Evolutionary conservation across 2,797 vertebrate genomes (phyloP).

Genomic region (Clarias laeviceps): DNA sequence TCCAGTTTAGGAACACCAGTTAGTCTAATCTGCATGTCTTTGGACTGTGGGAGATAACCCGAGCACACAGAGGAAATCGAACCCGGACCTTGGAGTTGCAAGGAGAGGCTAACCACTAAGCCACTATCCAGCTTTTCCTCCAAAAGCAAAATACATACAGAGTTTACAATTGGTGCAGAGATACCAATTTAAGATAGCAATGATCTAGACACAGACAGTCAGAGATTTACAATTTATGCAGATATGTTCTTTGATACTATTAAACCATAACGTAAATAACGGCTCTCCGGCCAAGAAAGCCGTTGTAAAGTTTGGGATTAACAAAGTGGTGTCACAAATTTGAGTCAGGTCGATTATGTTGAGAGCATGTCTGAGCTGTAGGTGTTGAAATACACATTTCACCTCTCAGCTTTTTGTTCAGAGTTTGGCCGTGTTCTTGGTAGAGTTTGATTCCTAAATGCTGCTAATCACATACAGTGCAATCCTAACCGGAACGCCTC

Average conservation of each 20-base stretch:
- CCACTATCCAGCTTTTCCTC: not conserved
- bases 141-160: not conserved
- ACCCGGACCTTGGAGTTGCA: too few relatives aligned
- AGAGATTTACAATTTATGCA: not conserved
- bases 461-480: not conserved
- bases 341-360: not conserved
- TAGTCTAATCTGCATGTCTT: too few relatives aligned
- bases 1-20: too few relatives aligned
- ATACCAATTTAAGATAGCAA: too few relatives aligned
- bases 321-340: not conserved
- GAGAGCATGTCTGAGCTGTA: too few relatives aligned
- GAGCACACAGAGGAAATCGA: too few relatives aligned
- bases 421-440: not conserved
- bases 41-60: too few relatives aligned
- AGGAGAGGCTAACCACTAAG: too few relatives aligned
- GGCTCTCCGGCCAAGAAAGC: too few relatives aligned
- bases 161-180: not conserved
- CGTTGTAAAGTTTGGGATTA: not conserved
- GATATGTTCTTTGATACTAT: not conserved
- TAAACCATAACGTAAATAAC: not conserved
- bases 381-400: not conserved
- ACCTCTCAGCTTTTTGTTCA: not conserved
- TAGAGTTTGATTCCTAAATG: not conserved
- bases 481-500: not conserved
- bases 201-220: not conserved